Evolutionary conservation across 2,797 vertebrate genomes (phyloP), one percentile per base, ranked within the genome.

Genomic region (Kryptopterus vitreolus): DNA sequence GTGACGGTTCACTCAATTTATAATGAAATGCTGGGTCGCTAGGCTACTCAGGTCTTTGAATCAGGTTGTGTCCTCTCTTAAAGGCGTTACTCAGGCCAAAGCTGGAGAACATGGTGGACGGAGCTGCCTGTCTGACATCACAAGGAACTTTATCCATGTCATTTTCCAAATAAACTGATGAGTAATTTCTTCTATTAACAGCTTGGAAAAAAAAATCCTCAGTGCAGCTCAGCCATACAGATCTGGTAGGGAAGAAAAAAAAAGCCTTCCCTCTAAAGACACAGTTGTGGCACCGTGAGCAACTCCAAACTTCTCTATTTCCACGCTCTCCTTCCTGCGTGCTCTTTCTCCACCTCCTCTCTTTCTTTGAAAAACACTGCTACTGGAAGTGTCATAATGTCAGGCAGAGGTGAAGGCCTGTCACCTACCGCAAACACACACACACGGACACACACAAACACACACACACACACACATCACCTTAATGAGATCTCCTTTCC

Each of bases 401-500:
- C 82, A 86, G 66, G 79, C 75, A 81, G 76, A 87, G 75, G 84
- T 81, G 55, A 83, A 66, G 82, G 80, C 82, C 80, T 86, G 83
- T 87, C 84, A 88, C 35, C n/a, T 62, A 78, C 38, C 82, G 81
- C 81, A 79, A 79, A 79, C 31, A 75, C 59, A 43, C 69, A 79
- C 66, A 70, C 33, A 58, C 53, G 43, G 33, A 74, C 53, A 61
- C 35, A 62, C 58, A 62, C 59, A 50, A 43, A 62, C 59, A 76
- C 59, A 50, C 43, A 63, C 46, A 76, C 74, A 62, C 79, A 82
- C 75, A 78, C 80, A 82, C 75, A 82, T 77, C 82, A 84, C 78
- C 71, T 82, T 86, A 86, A 86, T 86, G 85, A 86, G 85, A 84
- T 80, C 80, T 83, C 80, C 77, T 83, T 71, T 74, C 61, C 82